These are phyloP conservation scores for Brachionus plicatilis DNA, from an alignment of 1,140 invertebrate genomes.

Conservation along the genomic window DNA sequence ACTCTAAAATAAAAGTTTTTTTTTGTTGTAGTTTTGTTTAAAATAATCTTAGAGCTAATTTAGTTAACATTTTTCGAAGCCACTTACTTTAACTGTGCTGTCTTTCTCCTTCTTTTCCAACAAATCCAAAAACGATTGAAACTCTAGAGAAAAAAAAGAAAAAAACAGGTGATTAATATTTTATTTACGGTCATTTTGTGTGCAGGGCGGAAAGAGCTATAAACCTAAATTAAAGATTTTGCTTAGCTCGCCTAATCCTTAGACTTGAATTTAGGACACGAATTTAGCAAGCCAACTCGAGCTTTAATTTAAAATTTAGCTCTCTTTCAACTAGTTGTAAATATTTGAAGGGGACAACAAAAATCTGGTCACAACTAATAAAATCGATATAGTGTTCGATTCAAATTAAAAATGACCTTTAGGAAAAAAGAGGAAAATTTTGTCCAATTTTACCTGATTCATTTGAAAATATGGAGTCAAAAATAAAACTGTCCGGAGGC, in stretches of 20 bases:
- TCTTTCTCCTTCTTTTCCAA: constrained; percentile 34
- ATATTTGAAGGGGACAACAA: constrained; percentile 1
- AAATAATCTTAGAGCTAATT: not conserved
- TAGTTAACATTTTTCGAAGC: not conserved
- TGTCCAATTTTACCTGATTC: constrained; percentile 11
- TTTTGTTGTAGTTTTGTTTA: not conserved
- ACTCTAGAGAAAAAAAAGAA: constrained; percentile 11
- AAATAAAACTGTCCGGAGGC: constrained; percentile 16
- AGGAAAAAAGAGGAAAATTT: not conserved
- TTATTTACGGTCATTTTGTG: constrained; percentile 14
- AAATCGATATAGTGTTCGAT: not conserved
- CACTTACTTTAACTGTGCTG: not conserved
- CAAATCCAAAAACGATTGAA: constrained; percentile 38
- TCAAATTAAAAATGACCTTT: not conserved
- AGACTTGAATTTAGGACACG: constrained; percentile 29
- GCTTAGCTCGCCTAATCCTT: not conserved
- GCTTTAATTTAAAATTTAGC: not conserved
- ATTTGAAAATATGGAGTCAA: constrained; percentile 38
- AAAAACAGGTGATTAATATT: not conserved
- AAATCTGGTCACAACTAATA: not conserved
- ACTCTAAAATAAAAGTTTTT: not conserved
- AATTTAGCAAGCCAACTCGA: not conserved
- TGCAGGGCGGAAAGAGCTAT: not conserved
- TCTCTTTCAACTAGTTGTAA: constrained; percentile 11
- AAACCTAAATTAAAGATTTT: constrained; percentile 9